Conservation (phyloP, 2,888 invertebrate species). For the Torymus texanus region DNA sequence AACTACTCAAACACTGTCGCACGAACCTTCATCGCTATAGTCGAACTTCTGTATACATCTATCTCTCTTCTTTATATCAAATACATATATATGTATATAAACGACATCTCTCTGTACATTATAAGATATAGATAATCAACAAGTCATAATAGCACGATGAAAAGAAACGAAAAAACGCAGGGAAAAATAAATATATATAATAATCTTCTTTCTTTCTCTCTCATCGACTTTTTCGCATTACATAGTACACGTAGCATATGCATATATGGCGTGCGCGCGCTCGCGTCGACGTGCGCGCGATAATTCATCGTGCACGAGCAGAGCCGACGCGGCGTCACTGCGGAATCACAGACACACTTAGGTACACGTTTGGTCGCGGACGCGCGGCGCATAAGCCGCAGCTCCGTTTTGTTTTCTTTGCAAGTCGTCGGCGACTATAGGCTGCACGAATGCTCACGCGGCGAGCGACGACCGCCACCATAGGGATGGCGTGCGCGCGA, state of each 20-base stretch:
- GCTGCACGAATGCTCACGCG: neutral
- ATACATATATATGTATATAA: conserved; percentile 8
- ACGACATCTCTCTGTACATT: conserved; percentile 3
- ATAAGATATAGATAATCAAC: too few relatives aligned
- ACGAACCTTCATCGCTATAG: too few relatives aligned
- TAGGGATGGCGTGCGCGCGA: too few relatives aligned
- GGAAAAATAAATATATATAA: conserved; percentile 33
- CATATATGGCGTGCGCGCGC: neutral
- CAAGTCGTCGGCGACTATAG: neutral
- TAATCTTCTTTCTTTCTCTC: neutral
- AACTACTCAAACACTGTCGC: too few relatives aligned
- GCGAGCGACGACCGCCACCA: neutral
- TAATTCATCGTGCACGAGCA: neutral
- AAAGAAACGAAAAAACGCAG: conserved; percentile 14
- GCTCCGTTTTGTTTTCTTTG: neutral
- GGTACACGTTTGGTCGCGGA: conserved; percentile 65
- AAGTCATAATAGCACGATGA: conserved; percentile 26
- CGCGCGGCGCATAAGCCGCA: neutral
- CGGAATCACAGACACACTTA: conserved; percentile 71
- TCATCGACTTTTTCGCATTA: neutral
- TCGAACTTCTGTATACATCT: neutral
- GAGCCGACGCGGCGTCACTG: conserved; percentile 18
- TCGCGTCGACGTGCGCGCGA: too few relatives aligned
- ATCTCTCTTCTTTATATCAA: neutral
- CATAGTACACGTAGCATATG: neutral